Evolutionary conservation across 1,140 invertebrate genomes (phyloP), one percentile per base, ranked within the genome.

Genomic region (Drosophila eugracilis): DNA sequence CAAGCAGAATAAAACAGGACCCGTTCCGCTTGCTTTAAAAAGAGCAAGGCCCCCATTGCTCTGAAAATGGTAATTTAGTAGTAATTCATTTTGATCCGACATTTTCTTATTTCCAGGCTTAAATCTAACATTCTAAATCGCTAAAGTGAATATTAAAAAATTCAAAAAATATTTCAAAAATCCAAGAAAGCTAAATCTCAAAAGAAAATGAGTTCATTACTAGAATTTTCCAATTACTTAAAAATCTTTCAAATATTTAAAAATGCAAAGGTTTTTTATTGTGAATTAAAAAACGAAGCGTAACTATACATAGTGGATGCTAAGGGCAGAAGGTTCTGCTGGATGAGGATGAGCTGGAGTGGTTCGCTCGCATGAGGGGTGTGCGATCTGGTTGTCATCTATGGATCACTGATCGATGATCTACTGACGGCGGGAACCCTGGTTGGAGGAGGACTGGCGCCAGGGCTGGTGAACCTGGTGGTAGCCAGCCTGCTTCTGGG

Each of bases 401-500:
- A 45, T 7, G 21, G n/a, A 45, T 10, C 42, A 37, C 57, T 57
- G 22, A 10, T 5, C 36, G 22, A 19, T 9, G 57, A 59, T 17
- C 57, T 53, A 57, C 21, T 69, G 41, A 17, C 36, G 63, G 60
- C 53, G 52, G 44, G 50, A n/a, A 19, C 52, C 50, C 37, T 72
- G 70, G 7, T 21, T 15, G 42, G 42, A 24, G 22, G 42, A 14
- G 39, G 48, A 47, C 57, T 59, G 72, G 22, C 52, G 62, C 85
- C 85, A 89, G 10, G 78, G 22, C 14, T 83, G 45, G 21, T 80
- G 78, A 15, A 58, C 59, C 26, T 47, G 57, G 41, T 89, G 85
- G 22, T 65, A 89, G 49, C 50, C 70, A 36, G 10, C 59, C 49
- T 90, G 89, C 21, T 62, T 77, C 54, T 91, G 78, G 45, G 89